Evolutionary conservation across 2,113 vertebrate species (phyloP), one percentile per base, ranked within the genome.

Genomic region (Thinocorus orbignyianus): DNA sequence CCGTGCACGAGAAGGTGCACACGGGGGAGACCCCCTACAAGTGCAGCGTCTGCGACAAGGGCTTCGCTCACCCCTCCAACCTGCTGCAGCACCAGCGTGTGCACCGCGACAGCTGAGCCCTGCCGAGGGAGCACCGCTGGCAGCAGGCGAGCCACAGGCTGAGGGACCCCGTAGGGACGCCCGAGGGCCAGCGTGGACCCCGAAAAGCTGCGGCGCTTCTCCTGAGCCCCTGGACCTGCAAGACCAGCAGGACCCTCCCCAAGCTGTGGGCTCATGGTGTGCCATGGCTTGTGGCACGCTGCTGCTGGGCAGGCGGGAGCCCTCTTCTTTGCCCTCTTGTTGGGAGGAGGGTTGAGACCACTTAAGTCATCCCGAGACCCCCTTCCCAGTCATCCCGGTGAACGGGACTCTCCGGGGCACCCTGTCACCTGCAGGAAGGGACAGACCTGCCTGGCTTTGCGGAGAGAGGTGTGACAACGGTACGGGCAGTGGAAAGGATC

Each of bases 1-100:
- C 95, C 0, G 96, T 97, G 48, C 97, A 97, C 1, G 96, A 98
- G 95, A 97, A 97, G 93, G 96, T 94, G 41, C 97, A 98, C 85
- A 93, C 90, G 0, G 95, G 96, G 0, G 95, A 97, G 84, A 96
- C 93, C 4, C 97, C 95, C 28, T 95, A 96, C 88, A 95, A 94
- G 62, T 96, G 96, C 78, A 24, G 35, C 0, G 61, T 95, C 23
- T 96, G 96, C 2, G 76, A 93, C 82, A 97, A 97, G 51, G 96
- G 95, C 12, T 97, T 97, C 6, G 83, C 94, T 0, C 96, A 97
- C 22, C 97, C 97, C 6, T 97, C 95, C 69, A 97, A 96, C 83
- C 91, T 97, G 37, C 88, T 96, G 77, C 97, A 97, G 86, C 95
- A 96, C 85, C 94, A 68, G 31, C 88, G 89, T 1, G 90, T 94